Evolutionary conservation across 53 echinoderm and acorn worm species (phyloP), one percentile per base, ranked within the genome.

Genomic region (Paracentrotus lividus): DNA sequence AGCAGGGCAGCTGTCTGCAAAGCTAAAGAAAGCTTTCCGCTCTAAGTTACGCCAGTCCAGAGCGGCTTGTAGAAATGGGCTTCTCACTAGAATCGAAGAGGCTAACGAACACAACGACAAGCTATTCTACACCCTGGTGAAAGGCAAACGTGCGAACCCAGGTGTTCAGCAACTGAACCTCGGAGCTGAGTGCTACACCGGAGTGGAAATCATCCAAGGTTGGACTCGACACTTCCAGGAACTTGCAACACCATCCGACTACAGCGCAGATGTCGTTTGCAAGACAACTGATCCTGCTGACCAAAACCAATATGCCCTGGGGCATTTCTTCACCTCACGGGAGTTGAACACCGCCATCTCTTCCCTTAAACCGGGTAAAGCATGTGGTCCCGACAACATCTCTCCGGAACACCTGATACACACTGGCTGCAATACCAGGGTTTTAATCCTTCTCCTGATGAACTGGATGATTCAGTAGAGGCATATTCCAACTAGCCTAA

Each of bases 121-220:
- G 32, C 66, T 61, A 23, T 61, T 61, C 61, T 66, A 66, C 66
- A 29, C 66, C 5, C 66, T 66, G 29, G 66, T 66, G 66, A 66
- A 26, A 66, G 66, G 66, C 26, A 26, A 2, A 10, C 1, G 32
- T 4, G 2, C 27, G 16, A 66, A 21, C 66, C 1, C 32, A 26
- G 9, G 66, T 29, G 27, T 66, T 8, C 26, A 31, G 16, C 21
- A 60, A 24, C 61, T 60, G 4, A 4, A 18, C n/a, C 21, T 60
- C 4, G 61, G n/a, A n/a, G 61, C 4, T 18, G 5, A 10, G 12
- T 23, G 21, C 61, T 60, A 60, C 13, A 18, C 61, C 12, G 61
- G 61, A 24, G 3, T 24, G 20, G n/a, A 60, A 14, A 60, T 60
- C 61, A 60, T 60, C n/a, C 61, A 60, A 4, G 61, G 61, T 24